Percentiles rank a stretch among this genome's conserved stretches.
These are phyloP conservation scores for Chrysochloris asiatica DNA, from an alignment of 2,113 vertebrate species.

Conservation along the genomic window DNA sequence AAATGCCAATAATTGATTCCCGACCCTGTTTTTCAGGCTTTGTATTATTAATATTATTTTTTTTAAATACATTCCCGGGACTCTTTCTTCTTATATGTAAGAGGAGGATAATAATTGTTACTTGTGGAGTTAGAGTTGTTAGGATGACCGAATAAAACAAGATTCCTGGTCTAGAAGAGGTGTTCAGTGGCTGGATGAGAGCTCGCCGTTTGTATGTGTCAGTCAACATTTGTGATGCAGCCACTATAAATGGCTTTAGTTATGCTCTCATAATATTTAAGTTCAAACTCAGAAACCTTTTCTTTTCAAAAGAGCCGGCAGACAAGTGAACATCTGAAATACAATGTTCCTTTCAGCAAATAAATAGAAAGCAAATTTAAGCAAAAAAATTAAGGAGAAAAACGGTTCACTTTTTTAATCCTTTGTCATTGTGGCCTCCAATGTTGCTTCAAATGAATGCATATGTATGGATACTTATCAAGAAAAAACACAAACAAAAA, in stretches of 20 bases:
- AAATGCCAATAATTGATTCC: neutral
- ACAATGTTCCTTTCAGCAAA: neutral
- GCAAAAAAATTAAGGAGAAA: neutral
- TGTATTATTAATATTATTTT: neutral
- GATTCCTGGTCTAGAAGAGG: too few relatives aligned
- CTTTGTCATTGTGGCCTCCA: neutral
- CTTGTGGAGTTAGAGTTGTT: rapidly evolving
- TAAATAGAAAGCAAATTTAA: neutral
- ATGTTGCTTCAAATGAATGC: neutral
- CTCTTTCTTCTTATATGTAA: neutral
- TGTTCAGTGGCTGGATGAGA: rapidly evolving
- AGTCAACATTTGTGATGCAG: neutral
- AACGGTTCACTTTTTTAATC: neutral
- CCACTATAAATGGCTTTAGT: neutral
- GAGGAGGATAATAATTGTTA: neutral
- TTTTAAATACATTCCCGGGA: neutral
- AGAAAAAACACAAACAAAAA: neutral
- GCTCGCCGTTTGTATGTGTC: neutral
- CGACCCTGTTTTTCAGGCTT: neutral
- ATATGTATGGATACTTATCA: neutral
- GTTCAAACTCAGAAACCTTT: neutral
- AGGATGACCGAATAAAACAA: neutral
- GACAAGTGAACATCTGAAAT: neutral
- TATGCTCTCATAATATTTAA: neutral
- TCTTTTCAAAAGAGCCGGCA: neutral